Evolutionary conservation across 2,113 vertebrate genomes (phyloP).

Genomic region (Gnathonemus echidnorhynchus): DNA sequence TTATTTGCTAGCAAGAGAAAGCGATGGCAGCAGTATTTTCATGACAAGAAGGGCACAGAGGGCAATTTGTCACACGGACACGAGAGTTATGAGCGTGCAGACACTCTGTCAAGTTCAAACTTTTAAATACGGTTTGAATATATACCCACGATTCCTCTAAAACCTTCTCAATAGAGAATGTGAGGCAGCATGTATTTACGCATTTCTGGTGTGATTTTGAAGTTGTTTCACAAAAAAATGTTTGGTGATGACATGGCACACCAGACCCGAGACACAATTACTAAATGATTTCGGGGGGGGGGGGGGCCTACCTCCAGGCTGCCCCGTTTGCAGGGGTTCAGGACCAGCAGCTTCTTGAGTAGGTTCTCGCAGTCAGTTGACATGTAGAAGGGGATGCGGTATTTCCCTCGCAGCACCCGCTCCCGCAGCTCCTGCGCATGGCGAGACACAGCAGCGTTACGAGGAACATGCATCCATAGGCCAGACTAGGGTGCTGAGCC

Average conservation of each 20-base stretch:
- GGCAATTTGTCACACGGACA: background rate
- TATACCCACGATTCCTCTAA: background rate
- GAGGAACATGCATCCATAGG: background rate
- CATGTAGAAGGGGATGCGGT: constrained; percentile 98
- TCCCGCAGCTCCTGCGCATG: constrained; percentile 81
- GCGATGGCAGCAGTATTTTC: background rate
- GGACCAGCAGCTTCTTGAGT: constrained; percentile 87
- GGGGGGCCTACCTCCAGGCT: constrained; percentile 78
- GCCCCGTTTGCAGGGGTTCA: constrained; percentile 90
- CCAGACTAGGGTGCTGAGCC: background rate
- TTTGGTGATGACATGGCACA: background rate
- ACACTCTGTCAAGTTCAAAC: background rate
- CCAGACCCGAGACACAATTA: background rate
- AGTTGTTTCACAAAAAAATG: background rate
- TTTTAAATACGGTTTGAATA: background rate
- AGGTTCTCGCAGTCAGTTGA: constrained; percentile 98
- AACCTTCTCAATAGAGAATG: background rate
- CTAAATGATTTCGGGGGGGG: background rate
- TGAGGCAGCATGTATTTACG: background rate
- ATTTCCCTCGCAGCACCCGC: constrained; percentile 87
- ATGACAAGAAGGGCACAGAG: background rate
- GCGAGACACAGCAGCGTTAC: background rate
- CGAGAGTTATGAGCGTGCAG: background rate
- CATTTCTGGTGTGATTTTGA: background rate
- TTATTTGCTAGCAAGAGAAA: constrained; percentile 79